Evolutionary conservation across 2,797 vertebrate species (phyloP), one percentile per base, ranked within the genome.

Genomic region (Rhinophrynus dorsalis): DNA sequence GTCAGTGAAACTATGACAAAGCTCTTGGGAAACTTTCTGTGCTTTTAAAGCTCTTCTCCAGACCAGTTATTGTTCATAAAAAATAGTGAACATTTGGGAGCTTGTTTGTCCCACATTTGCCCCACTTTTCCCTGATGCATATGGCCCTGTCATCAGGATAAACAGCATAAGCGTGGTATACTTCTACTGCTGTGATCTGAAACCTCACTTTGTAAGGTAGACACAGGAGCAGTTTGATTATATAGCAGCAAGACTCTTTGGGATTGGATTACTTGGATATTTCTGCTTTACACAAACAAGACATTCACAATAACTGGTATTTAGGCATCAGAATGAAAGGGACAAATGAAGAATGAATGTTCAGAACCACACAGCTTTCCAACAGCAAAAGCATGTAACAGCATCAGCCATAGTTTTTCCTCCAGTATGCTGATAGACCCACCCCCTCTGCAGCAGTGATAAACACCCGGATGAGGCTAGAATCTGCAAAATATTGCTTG

Each of bases 201-300:
- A 15, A 15, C n/a, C 37, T 40, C 48, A 35, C 21, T 27, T 45
- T 62, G 20, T 11, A 57, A 20, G 6, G 17, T 29, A 52, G 47
- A 24, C 48, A 65, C 48, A 38, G 17, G 12, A 44, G 20, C 10
- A 60, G 27, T 26, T 47, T 37, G n/a, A n/a, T 32, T 51, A 30
- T 35, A 11, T 15, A 44, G 50, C 37, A 54, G 12, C 30, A 29
- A 64, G n/a, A 58, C 21, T 20, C 20, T 69, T 54, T 54, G 48
- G 26, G 21, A 35, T 45, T n/a, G 20, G 56, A 59, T 44, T 23
- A 51, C 23, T 29, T 30, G 2, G 24, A 61, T 45, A 30, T 38
- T 24, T 38, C 20, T 0, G 20, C 1, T 33, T 21, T 21, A 48
- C n/a, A 48, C 10, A 27, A 9, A 66, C 5, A 56, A 50, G n/a